Conservation (phyloP, 23 tunicate genomes). For the Halocynthia aurantium region DNA sequence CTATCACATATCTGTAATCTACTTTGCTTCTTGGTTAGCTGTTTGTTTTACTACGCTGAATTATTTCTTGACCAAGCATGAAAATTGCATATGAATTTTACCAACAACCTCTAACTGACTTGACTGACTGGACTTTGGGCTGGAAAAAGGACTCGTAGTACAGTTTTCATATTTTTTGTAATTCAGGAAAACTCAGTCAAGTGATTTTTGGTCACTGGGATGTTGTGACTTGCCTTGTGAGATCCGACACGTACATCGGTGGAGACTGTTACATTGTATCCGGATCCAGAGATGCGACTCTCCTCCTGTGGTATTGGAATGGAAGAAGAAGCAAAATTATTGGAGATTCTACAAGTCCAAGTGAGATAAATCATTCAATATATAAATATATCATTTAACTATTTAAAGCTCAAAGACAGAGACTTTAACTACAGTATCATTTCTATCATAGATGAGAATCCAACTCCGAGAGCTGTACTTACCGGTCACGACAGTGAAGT, state of each 20-base stretch:
- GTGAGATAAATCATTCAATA: conserved; percentile 20
- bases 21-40: too few species aligned
- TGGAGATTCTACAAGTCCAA: conserved; percentile 68
- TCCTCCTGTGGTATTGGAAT: conserved; percentile 99
- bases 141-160: too few species aligned
- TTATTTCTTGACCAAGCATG: too few species aligned
- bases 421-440: neutral
- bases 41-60: too few species aligned
- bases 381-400: too few species aligned
- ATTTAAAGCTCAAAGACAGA: neutral
- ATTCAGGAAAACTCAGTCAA: conserved; percentile 68
- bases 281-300: conserved; percentile 93
- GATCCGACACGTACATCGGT: conserved; percentile 93
- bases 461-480: conserved; percentile 82
- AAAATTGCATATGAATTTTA: too few species aligned
- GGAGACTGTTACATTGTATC: conserved; percentile 98
- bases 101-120: too few species aligned
- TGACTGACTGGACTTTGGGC: too few species aligned
- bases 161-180: too few species aligned
- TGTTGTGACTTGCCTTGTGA: conserved; percentile 84
- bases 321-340: conserved; percentile 78
- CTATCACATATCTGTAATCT: too few species aligned
- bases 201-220: conserved; percentile 95
- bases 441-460: conserved; percentile 55
- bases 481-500: conserved; percentile 94